These are phyloP conservation scores for Idaea dimidiata DNA, from an alignment of 2,888 invertebrate genomes.

Conservation along the genomic window DNA sequence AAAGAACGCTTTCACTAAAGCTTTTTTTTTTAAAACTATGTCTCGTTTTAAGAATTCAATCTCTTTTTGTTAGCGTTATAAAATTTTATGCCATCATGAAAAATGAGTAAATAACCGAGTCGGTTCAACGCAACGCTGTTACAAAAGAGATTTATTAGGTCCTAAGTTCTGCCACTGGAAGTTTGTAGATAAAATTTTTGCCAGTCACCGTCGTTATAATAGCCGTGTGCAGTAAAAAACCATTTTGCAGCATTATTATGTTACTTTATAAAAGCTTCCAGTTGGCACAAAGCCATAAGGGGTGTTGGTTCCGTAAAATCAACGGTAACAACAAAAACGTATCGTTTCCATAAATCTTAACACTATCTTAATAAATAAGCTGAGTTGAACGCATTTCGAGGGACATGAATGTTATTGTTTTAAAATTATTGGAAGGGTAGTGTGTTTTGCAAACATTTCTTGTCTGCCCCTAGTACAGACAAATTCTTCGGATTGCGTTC, in stretches of 20 bases:
- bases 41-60: conserved; percentile 7
- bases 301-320: conserved; percentile 76
- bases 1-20: conserved; percentile 29
- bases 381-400: conserved; percentile 56
- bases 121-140: conserved; percentile 22
- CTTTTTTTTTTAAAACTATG: conserved; percentile 24
- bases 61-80: conserved; percentile 26
- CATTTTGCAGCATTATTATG: conserved; percentile 47
- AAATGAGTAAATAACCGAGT: conserved; percentile 3
- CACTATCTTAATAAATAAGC: conserved; percentile 62
- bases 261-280: conserved; percentile 68
- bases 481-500: conserved; percentile 76
- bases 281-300: conserved; percentile 77
- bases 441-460: conserved; percentile 77
- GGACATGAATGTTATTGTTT: conserved; percentile 67
- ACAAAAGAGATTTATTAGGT: conserved; percentile 66
- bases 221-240: conserved; percentile 29
- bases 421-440: conserved; percentile 62
- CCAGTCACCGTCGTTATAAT: conserved; percentile 38
- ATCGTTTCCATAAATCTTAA: conserved; percentile 75
- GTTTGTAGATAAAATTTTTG: conserved; percentile 51
- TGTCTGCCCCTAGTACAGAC: conserved; percentile 47
- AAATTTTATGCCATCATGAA: conserved; percentile 6
- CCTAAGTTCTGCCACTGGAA: conserved; percentile 72
- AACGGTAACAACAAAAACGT: conserved; percentile 72